Evolutionary conservation across 2,888 invertebrate species (phyloP).

Genomic region (Spilarctia lutea): DNA sequence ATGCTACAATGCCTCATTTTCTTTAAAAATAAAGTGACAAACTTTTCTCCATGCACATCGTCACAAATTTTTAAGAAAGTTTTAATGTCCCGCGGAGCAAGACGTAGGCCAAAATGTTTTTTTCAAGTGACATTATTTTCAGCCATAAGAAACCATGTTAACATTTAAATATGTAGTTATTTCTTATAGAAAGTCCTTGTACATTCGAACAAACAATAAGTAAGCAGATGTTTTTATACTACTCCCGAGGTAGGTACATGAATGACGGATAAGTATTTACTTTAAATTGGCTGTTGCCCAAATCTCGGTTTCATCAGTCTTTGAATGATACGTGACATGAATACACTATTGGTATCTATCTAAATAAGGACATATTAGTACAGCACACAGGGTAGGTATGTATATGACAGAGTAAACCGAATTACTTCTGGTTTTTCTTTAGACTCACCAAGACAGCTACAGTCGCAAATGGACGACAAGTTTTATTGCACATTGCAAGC

Average conservation of each 20-base stretch:
- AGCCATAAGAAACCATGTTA: conserved; percentile 38
- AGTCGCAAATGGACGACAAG: not conserved
- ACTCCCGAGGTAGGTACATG: conserved; percentile 31
- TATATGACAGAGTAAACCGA: not conserved
- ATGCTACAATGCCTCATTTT: not conserved
- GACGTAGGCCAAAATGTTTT: conserved; percentile 23
- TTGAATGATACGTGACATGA: conserved; percentile 59
- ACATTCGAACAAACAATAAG: conserved; percentile 52
- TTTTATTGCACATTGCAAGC: not conserved
- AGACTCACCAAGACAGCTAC: not conserved
- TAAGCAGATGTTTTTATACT: conserved; percentile 41
- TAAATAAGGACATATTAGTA: not conserved
- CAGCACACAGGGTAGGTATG: not conserved
- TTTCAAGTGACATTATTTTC: conserved; percentile 30
- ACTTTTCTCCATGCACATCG: not conserved
- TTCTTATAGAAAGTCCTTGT: conserved; percentile 54
- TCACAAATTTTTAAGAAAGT: conserved; percentile 14
- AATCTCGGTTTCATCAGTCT: conserved; percentile 59
- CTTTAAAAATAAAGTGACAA: too few species aligned
- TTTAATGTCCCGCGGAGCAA: conserved; percentile 11
- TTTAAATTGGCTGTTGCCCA: conserved; percentile 50
- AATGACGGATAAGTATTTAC: conserved; percentile 37
- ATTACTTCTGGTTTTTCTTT: not conserved
- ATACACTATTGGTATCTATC: not conserved
- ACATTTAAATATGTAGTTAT: conserved; percentile 49